These are phyloP conservation scores for Syngnathus typhle DNA, from an alignment of 2,113 vertebrate species.

Conservation along the genomic window DNA sequence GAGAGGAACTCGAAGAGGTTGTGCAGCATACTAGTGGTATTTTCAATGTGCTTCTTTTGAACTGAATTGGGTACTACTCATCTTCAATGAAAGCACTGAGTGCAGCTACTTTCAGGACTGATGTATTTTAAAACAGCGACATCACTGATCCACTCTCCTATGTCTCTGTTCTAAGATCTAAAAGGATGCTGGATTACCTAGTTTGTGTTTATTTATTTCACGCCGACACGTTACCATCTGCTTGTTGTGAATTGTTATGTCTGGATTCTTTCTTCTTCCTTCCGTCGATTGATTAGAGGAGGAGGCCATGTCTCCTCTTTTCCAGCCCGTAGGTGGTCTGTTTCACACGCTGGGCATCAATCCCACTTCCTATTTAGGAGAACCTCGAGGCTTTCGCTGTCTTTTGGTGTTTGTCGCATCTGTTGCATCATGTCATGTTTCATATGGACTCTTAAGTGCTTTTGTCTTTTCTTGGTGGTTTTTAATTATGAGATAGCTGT, in stretches of 20 bases:
- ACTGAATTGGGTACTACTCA: not conserved
- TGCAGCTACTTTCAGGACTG: not conserved
- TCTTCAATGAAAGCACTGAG: not conserved
- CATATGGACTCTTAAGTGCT: not conserved
- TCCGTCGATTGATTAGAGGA: not conserved
- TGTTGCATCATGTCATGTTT: not conserved
- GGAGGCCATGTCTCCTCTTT: not conserved
- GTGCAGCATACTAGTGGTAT: not conserved
- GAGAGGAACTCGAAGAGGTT: not conserved
- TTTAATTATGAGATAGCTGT: not conserved
- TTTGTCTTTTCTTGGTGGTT: not conserved
- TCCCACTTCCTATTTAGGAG: not conserved
- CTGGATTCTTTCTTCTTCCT: conserved; percentile 1
- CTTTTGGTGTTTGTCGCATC: not conserved
- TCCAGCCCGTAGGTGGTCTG: not conserved
- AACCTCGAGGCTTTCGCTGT: not conserved
- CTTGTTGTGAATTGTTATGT: not conserved
- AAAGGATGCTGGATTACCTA: not conserved
- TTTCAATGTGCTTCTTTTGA: not conserved
- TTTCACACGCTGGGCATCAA: not conserved
- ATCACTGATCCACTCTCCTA: not conserved
- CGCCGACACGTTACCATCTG: not conserved
- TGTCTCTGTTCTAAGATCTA: not conserved
- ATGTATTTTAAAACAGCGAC: not conserved
- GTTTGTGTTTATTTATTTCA: not conserved